Percentiles rank a stretch among this genome's conserved stretches.
phyloP scores from a whole-genome alignment of 2,888 invertebrate genomes.

The Spodoptera exigua region DNA sequence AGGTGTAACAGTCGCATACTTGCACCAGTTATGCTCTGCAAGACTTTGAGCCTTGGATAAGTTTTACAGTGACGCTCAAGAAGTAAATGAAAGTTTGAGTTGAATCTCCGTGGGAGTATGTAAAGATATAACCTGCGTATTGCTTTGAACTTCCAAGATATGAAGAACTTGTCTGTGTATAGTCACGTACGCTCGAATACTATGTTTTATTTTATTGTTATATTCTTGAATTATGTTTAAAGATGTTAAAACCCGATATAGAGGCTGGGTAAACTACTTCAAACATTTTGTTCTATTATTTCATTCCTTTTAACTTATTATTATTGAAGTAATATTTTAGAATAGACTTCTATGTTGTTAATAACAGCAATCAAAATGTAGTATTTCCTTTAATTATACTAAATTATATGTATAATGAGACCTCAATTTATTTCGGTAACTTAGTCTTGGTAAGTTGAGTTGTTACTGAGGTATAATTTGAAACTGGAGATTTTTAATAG shows the following conservation, averaged over 20 bases:
- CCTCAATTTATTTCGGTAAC: not conserved
- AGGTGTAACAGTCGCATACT: slow-evolving; percentile 55
- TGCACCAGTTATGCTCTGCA: slow-evolving; percentile 54
- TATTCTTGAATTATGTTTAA: not conserved
- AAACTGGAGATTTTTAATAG: slow-evolving; percentile 21
- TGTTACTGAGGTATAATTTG: slow-evolving; percentile 25
- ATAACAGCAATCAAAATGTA: too few species aligned
- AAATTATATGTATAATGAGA: not conserved
- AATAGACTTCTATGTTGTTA: too few species aligned
- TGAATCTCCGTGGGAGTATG: slow-evolving; percentile 25
- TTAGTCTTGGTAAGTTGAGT: slow-evolving; percentile 5
- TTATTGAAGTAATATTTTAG: too few species aligned
- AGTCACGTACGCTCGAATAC: slow-evolving; percentile 2
- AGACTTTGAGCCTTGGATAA: slow-evolving; percentile 40
- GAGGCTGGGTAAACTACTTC: too few species aligned
- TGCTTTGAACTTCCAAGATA: slow-evolving; percentile 27
- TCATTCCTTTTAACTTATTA: too few species aligned
- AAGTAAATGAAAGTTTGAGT: slow-evolving; percentile 46
- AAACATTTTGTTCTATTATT: too few species aligned
- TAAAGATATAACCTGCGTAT: slow-evolving; percentile 26
- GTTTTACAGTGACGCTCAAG: slow-evolving; percentile 27
- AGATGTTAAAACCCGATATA: not conserved
- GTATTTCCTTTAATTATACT: too few species aligned
- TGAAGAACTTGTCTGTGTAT: slow-evolving; percentile 1
- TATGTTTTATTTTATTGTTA: not conserved